A percentile compares a stretch with the other conserved stretches of the same genome.
These are phyloP conservation scores for Psittacula echo DNA, from an alignment of 2,797 vertebrate species.

Conservation along the genomic window DNA sequence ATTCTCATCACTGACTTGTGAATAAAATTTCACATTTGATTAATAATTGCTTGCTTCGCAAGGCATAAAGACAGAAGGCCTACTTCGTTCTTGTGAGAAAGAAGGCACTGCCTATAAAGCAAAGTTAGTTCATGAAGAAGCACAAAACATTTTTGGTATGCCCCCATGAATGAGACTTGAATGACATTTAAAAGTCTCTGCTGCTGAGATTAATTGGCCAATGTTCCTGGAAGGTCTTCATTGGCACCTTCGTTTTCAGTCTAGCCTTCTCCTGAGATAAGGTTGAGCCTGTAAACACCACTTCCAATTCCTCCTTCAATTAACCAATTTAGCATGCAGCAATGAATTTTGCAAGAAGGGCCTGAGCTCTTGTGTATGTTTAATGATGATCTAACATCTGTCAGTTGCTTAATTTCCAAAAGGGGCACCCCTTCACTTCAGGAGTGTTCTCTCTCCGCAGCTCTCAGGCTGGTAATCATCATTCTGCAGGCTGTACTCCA, in stretches of 20 bases:
- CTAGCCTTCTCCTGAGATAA: not conserved
- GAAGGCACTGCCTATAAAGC: not conserved
- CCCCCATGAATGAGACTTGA: not conserved
- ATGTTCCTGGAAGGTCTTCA: not conserved
- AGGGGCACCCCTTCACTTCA: not conserved
- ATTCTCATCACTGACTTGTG: not conserved
- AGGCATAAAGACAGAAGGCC: not conserved
- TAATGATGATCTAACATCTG: not conserved
- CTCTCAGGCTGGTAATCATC: not conserved
- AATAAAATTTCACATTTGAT: not conserved
- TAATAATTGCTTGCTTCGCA: not conserved
- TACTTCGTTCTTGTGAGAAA: not conserved
- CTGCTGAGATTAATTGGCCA: not conserved
- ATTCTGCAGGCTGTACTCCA: not conserved
- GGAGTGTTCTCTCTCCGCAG: not conserved
- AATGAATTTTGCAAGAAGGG: not conserved
- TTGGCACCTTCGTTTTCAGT: not conserved
- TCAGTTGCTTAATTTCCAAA: slow-evolving; percentile 5
- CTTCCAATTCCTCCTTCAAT: not conserved
- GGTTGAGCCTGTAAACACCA: not conserved
- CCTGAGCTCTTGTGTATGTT: not conserved
- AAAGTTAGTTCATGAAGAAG: not conserved
- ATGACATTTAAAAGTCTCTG: slow-evolving; percentile 29
- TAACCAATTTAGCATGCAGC: not conserved
- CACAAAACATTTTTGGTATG: not conserved